Base-by-base conservation (phyloP, 1,140 invertebrate genomes). In the Apis florea region DNA sequence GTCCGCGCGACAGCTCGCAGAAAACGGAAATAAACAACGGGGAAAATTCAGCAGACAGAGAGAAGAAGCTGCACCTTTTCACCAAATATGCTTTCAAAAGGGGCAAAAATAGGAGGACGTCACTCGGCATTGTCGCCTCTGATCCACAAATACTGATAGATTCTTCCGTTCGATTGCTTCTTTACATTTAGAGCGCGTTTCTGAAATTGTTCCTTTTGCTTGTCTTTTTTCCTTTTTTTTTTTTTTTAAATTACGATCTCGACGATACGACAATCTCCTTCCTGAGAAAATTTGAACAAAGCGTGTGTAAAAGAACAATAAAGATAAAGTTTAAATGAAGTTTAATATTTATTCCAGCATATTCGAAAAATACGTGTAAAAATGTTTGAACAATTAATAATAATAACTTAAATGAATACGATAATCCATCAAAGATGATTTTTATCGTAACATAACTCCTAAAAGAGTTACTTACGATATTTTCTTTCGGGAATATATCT, bases 1-100 rank as follows among this genome's bases (percentile, higher is more conserved):
- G 81, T 56, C 56, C 85, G 83, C 63, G 68, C 72, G 85, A 86
- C 84, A 85, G 83, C 31, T 73, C 83, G 73, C 75, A 24, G 49
- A 24, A 63, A 64, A n/a, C 49, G 58, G 64, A 64, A 79, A 79
- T 79, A 73, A 71, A 86, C 84, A 82, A 85, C 79, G 47, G 53
- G 13, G 13, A 67, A 66, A 67, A 75, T 67, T 81, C 24, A 54
- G 21, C 53, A 15, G 24, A 53, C 58, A 66, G 75, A 73, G 75
- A 73, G 31, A 78, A 76, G 69, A 61, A 61, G 70, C 59, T 69
- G 76, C 40, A 58, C 74, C 73, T 40, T 40, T 49, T 31, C 40
- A 21, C 31, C 53, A 49, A 80, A 72, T 54, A 64, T 79, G 49
- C 17, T 64, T 64, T 49, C 66, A 68, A 51, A 63, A 40, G 11